Conservation (phyloP, 2,797 vertebrate genomes). For the Ctenopoma kingsleyae region DNA sequence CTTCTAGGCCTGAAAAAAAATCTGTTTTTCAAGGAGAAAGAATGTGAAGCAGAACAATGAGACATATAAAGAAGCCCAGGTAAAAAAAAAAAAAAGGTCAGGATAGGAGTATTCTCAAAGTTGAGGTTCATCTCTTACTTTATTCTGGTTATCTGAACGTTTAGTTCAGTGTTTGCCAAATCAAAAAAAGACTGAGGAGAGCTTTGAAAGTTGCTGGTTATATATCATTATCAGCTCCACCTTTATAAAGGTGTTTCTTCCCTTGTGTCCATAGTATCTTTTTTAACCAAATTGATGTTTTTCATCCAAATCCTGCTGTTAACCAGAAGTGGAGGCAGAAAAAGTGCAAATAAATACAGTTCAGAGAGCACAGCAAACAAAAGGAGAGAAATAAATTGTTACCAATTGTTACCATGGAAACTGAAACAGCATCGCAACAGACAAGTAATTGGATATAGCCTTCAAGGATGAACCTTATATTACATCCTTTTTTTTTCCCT, state of each 20-base stretch:
- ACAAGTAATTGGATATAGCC: slow-evolving; percentile 53
- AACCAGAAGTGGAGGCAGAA: slow-evolving; percentile 33
- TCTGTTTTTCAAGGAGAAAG: slow-evolving; percentile 37
- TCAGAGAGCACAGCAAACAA: slow-evolving; percentile 24
- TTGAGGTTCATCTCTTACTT: slow-evolving; percentile 4
- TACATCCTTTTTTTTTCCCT: slow-evolving; percentile 16
- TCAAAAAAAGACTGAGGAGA: slow-evolving; percentile 5
- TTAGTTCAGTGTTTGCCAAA: slow-evolving; percentile 11
- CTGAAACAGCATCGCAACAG: slow-evolving; percentile 37
- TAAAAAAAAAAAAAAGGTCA: slow-evolving; percentile 57
- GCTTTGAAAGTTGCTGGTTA: not conserved
- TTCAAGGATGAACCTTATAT: slow-evolving; percentile 62
- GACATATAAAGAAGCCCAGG: slow-evolving; percentile 38
- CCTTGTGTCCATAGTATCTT: slow-evolving; percentile 6
- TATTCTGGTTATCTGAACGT: slow-evolving; percentile 25
- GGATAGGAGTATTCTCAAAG: slow-evolving; percentile 9
- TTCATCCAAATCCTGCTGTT: slow-evolving; percentile 30
- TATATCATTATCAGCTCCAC: slow-evolving; percentile 14
- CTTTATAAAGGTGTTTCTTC: slow-evolving; percentile 6
- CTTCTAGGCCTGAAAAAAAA: slow-evolving; percentile 46
- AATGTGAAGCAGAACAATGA: slow-evolving; percentile 39
- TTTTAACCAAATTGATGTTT: slow-evolving; percentile 24
- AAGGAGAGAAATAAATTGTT: slow-evolving; percentile 33
- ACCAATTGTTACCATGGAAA: slow-evolving; percentile 50
- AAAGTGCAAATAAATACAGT: slow-evolving; percentile 54